Evolutionary conservation across 1,140 invertebrate genomes (phyloP).

Genomic region (Carposina sasakii): DNA sequence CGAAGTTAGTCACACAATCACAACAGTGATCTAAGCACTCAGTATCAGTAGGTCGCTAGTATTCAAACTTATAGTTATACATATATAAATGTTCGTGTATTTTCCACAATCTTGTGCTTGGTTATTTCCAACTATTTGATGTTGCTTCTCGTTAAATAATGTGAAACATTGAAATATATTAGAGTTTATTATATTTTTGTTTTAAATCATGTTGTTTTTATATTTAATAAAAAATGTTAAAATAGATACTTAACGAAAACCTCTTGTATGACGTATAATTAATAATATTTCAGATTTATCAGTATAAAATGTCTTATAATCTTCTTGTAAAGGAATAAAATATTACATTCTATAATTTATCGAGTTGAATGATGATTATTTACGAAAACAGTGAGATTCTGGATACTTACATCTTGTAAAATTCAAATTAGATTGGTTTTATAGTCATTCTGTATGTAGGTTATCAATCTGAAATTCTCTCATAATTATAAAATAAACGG

Average conservation of each 20-base stretch:
- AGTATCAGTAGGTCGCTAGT: constrained; percentile 67
- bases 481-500: constrained; percentile 75
- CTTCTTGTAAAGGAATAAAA: constrained; percentile 55
- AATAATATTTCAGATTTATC: constrained; percentile 51
- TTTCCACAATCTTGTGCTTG: constrained; percentile 53
- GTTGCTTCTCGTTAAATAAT: constrained; percentile 63
- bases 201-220: constrained; percentile 59
- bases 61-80: constrained; percentile 57
- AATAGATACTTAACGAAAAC: constrained; percentile 47
- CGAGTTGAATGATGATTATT: too few species aligned
- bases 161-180: constrained; percentile 52
- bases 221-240: constrained; percentile 62
- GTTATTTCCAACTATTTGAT: constrained; percentile 50
- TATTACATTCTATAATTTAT: constrained; percentile 44
- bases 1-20: too few species aligned
- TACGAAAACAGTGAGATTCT: constrained; percentile 56
- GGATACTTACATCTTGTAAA: constrained; percentile 50
- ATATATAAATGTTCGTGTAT: constrained; percentile 47
- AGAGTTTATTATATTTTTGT: constrained; percentile 50
- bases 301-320: constrained; percentile 58
- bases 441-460: constrained; percentile 72
- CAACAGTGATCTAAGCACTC: too few species aligned
- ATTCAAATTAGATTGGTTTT: constrained; percentile 70
- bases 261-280: constrained; percentile 52
- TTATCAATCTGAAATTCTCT: constrained; percentile 74